Percentiles rank a stretch among this genome's conserved stretches.
phyloP scores from a whole-genome alignment of 2,113 vertebrate genomes.

The Smithornis capensis region DNA sequence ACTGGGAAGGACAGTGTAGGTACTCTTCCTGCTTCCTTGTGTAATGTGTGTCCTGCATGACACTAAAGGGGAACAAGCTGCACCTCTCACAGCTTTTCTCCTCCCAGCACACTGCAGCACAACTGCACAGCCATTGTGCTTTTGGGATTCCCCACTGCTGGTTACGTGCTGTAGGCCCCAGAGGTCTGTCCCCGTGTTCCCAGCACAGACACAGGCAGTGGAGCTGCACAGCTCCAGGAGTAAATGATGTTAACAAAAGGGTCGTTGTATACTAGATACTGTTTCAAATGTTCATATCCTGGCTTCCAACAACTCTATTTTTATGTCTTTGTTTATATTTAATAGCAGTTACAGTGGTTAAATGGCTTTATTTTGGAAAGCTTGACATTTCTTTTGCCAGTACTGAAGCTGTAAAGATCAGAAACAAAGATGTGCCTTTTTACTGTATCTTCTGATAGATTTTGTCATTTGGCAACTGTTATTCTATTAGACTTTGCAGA shows the following conservation, averaged over 20 bases:
- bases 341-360: slow-evolving; percentile 18
- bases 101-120: background rate
- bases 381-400: background rate
- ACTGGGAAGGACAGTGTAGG: background rate
- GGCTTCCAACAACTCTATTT: background rate
- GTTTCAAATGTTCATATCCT: background rate
- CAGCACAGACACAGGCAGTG: background rate
- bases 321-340: slow-evolving; percentile 42
- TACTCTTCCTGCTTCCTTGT: background rate
- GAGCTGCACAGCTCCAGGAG: background rate
- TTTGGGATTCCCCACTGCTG: background rate
- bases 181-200: background rate
- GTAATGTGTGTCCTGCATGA: background rate
- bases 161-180: background rate
- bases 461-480: slow-evolving; percentile 55
- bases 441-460: slow-evolving; percentile 44
- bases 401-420: slow-evolving; percentile 18
- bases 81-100: background rate
- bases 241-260: background rate
- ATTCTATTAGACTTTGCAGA: slow-evolving; percentile 29
- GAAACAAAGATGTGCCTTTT: slow-evolving; percentile 34
- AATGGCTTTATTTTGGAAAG: slow-evolving; percentile 38
- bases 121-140: background rate
- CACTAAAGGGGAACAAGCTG: background rate
- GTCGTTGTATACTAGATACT: slow-evolving; percentile 2